Evolutionary conservation across 2,888 invertebrate species (phyloP), one percentile per base, ranked within the genome.

Genomic region (Drosophila diplacantha): DNA sequence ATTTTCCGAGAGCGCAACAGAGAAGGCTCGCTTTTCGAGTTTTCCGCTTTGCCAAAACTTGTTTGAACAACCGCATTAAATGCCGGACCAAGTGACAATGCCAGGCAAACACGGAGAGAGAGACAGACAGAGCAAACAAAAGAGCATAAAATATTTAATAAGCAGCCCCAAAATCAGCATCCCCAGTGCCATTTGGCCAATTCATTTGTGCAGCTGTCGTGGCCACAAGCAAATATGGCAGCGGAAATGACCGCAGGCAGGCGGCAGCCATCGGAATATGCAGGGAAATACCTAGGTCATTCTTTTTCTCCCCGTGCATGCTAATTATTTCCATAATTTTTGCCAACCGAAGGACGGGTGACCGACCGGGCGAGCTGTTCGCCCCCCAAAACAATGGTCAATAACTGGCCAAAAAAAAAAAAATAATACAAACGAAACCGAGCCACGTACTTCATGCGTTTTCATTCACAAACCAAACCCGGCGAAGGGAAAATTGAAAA

Each of bases 281-380:
- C 56, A 37, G 49, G 37, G 32, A 47, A 59, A 52, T 64, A 44
- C 16, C 32, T 20, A 61, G 60, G 26, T 38, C 18, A 12, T 14
- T 22, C 12, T 37, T 32, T 43, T 64, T 51, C 46, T 44, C 35
- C 55, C 35, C 37, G 55, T 65, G 52, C 56, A 55, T 63, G 59
- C 68, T 75, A 75, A 75, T 75, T 74, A 76, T 75, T 75, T 59
- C 57, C 55, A 64, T 59, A 62, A 69, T 71, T 67, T 55, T 55
- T 55, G 18, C 49, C 29, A 51, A 52, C 43, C 35, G 39, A 56
- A 34, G 31, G 29, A 11, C 31, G 29, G 18, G 39, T 37, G 18
- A 41, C 16, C 46, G 18, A 39, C 8, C 26, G 26, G 26, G 26
- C 9, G 26, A 9, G 26, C 8, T 9, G 26, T 1, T 14, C 22